Evolutionary conservation across 2,113 vertebrate genomes (phyloP), one percentile per base, ranked within the genome.

Genomic region (Chlamydotis undulata): DNA sequence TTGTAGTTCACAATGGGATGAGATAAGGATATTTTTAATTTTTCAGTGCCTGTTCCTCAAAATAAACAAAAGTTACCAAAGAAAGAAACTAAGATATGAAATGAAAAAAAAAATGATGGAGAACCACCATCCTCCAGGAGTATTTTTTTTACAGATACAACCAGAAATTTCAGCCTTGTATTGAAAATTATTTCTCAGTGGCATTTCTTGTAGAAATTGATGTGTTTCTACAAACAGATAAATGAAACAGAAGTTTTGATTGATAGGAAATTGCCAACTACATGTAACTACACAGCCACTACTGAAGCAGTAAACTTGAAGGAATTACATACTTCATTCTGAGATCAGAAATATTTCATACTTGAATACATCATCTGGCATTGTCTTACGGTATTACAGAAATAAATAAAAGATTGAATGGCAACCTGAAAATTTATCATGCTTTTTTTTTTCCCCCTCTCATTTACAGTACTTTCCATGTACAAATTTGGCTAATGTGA

Each of bases 361-460:
- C 13, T 61, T 6, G 9, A 89, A 70, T 70, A 41, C 4, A 35
- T 77, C 67, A 21, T 37, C 67, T 50, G 7, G 2, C 3, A 22
- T 29, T 83, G 19, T 69, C 41, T 67, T 45, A 55, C 8, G 19
- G 3, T 37, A 23, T 57, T 57, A 53, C 7, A 35, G 26, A 79
- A 79, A 76, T 64, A 78, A 70, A 39, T 24, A 28, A 74, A 81
- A 87, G 6, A 73, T 43, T 91, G 26, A 50, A 16, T 68, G 29
- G 6, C 5, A 74, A 80, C 12, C 6, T 26, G 53, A 83, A 94
- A 69, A 92, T 39, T 60, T 73, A 39, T 52, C 9, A 5, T 0
- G 1, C 2, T 12, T 10, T 7, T 10, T 24, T 12, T 24, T 12
- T 0, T 1, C 0, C 3, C 8, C 2, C 5, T 4, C 10, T 24